These are phyloP conservation scores for Mactromeris polynyma DNA, from an alignment of 2,888 invertebrate species.

Conservation along the genomic window DNA sequence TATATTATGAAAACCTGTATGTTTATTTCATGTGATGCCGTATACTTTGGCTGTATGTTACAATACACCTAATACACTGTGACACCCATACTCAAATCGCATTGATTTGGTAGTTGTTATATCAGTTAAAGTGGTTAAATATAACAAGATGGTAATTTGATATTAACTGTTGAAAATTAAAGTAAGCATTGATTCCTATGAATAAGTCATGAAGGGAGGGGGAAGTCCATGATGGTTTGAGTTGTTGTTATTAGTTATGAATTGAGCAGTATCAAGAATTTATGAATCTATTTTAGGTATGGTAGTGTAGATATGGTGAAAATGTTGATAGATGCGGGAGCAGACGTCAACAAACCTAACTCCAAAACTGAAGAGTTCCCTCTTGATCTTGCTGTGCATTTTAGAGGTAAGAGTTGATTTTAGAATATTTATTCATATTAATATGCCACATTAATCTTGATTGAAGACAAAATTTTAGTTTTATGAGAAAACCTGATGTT, in stretches of 20 bases:
- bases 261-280: not conserved
- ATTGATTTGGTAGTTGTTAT: no score
- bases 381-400: conserved; percentile 84
- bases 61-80: no score
- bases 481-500: not conserved
- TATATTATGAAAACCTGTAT: no score
- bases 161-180: no score
- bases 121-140: no score
- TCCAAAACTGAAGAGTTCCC: conserved; percentile 81
- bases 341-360: conserved; percentile 82
- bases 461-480: not conserved
- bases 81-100: no score
- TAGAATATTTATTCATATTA: not conserved
- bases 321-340: conserved; percentile 82
- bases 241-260: not conserved
- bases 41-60: no score
- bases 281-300: conserved; percentile 60
- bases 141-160: no score
- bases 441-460: not conserved
- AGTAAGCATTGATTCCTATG: no score
- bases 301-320: conserved; percentile 73
- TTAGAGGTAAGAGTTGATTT: conserved; percentile 74
- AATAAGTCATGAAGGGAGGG: no score
- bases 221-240: no score
- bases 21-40: no score